Percentiles rank a stretch among this genome's conserved stretches.
Evolutionary conservation across 1,140 invertebrate species (phyloP).

Genomic region (Calliphora vicina): DNA sequence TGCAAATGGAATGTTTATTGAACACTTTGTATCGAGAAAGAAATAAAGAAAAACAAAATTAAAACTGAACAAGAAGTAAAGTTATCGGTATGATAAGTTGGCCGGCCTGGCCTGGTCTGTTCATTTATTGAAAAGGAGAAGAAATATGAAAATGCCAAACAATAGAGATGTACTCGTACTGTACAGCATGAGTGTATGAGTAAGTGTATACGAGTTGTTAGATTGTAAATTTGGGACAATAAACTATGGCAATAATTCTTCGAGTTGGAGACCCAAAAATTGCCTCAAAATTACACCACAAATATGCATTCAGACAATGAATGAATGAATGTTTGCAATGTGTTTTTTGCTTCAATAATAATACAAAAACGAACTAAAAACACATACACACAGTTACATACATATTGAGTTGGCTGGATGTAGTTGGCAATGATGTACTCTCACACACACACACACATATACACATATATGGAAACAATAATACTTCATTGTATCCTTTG

Average conservation of each 20-base stretch:
- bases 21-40: neutral
- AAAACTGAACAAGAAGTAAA: neutral
- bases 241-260: slow-evolving; percentile 3
- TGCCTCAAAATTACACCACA: slow-evolving; percentile 12
- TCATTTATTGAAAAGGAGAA: neutral
- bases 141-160: neutral
- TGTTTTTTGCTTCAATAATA: neutral
- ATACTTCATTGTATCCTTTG: too few relatives aligned
- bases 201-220: neutral
- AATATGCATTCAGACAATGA: neutral
- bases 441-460: too few relatives aligned
- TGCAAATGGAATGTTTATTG: neutral
- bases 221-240: neutral
- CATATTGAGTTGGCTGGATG: too few relatives aligned
- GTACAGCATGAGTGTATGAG: neutral
- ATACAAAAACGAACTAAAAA: too few relatives aligned
- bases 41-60: neutral
- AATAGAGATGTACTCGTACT: neutral
- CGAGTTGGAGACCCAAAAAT: neutral
- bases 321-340: neutral
- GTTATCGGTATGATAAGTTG: neutral
- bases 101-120: neutral
- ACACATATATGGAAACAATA: too few relatives aligned
- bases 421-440: too few relatives aligned
- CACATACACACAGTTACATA: too few relatives aligned